Evolutionary conservation across 2,888 invertebrate genomes (phyloP), one percentile per base, ranked within the genome.

Genomic region (Apeira syringaria): DNA sequence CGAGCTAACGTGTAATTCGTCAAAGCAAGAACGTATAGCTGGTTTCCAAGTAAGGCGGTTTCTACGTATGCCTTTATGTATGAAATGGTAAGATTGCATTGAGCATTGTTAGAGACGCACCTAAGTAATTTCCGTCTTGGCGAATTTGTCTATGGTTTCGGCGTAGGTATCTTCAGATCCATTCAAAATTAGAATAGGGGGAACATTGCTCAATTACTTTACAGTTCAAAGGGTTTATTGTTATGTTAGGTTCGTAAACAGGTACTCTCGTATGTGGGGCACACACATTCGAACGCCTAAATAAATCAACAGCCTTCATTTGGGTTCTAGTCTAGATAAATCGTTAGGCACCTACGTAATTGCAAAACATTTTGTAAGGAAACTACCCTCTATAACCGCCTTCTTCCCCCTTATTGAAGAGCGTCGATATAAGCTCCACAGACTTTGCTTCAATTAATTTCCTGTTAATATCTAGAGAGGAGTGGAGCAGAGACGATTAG

Each of bases 1-100:
- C 83, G 78, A 80, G 80, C 81, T 80, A 77, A 83, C 79, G 77
- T 80, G 75, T 82, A 80, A 86, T 84, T 78, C 79, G 78, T 81
- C 82, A 84, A 79, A 80, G 73, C 74, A 20, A 20, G 20, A 20
- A 5, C 2, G 20, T 20, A 20, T 7, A 7, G 7, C 5, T 6
- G 1, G 17, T 17, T 5, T 6, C 17, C n/a, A n/a, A 17, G 52
- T 41, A 22, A n/a, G n/a, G n/a, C n/a, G n/a, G n/a, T n/a, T n/a
- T 20, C 20, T 24, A 53, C 49, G 34, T 53, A 47, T 43, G 9
- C 25, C 1, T 3, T 1, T 29, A 13, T 9, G 22, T 29, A 10
- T 15, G 32, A 28, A 33, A 40, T 31, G 15, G n/a, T 27, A 13
- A 40, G 11, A 10, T 30, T 13, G 5, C 28, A 32, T 25, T 15